Base-by-base conservation (phyloP, 2,797 vertebrate species). In the Onychomys leucogaster region DNA sequence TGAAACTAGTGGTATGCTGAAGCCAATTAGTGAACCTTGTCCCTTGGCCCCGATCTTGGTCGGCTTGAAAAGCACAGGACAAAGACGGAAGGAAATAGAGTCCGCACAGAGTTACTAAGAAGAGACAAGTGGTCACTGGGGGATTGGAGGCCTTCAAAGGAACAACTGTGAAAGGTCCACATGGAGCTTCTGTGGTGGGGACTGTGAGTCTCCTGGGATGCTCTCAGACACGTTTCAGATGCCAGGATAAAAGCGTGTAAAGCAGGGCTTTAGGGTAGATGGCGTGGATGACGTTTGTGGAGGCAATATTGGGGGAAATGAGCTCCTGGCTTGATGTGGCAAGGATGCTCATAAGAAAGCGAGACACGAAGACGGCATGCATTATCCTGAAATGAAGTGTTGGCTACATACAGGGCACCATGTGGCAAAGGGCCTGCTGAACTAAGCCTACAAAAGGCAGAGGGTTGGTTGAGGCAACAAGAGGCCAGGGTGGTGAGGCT, bases 61-160 rank as follows among this genome's bases (percentile, higher is more conserved):
- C 1, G 6, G 69, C 76, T 96, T 95, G 83, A 89, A 96, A 90
- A 69, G 49, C 89, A 91, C 43, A 83, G 78, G 92, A 93, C 80
- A 94, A 96, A 96, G 95, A 94, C 69, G 16, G 84, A 80, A 95
- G 94, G 81, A 95, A 92, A 82, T 3, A 41, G 29, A 93, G 65
- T 96, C 76, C 41, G 61, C n/a, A 34, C 59, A 80, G 77, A 96
- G 78, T 96, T 85, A 83, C 77, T 19, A 69, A 88, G 91, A 71
- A 91, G 94, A 95, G 85, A 90, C 77, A 76, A 93, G 34, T 81
- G 76, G 91, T 91, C 69, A 61, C 77, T 94, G 37, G 96, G 80
- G 92, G 89, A 95, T 37, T 71, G 76, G 93, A 96, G 52, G 95
- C 63, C 84, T 87, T 97, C 94, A 97, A 96, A 97, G 93, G 67